These are phyloP conservation scores for Nannoperca australis DNA, from an alignment of 2,797 vertebrate genomes.

Conservation along the genomic window DNA sequence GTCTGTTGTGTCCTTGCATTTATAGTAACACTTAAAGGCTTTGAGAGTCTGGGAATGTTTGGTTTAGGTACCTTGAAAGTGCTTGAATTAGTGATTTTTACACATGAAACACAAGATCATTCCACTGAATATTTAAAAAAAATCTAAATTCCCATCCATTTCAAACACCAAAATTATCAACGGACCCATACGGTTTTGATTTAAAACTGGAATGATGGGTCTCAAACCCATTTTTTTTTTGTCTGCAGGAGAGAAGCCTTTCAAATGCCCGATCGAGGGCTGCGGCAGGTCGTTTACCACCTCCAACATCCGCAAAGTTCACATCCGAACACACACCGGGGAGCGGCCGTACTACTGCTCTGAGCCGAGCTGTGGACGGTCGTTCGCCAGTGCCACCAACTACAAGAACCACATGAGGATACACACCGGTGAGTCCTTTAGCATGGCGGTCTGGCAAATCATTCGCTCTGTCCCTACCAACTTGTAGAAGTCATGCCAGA, in stretches of 20 bases:
- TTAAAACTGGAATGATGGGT: neutral
- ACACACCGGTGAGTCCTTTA: constrained; percentile 90
- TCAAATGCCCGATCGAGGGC: constrained; percentile 97
- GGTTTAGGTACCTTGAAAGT: too few relatives aligned
- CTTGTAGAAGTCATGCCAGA: neutral
- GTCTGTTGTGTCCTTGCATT: too few relatives aligned
- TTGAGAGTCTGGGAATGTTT: too few relatives aligned
- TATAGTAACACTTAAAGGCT: too few relatives aligned
- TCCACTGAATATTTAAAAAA: neutral
- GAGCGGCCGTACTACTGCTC: constrained; percentile 99
- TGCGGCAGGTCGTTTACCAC: constrained; percentile 98
- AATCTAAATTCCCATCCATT: neutral
- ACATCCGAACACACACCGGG: constrained; percentile 98
- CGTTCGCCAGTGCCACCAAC: constrained; percentile 98
- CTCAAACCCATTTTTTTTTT: neutral
- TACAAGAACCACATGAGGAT: constrained; percentile 99
- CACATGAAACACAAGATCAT: neutral
- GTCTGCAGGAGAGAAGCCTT: constrained; percentile 94
- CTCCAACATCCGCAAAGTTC: constrained; percentile 99
- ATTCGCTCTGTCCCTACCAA: neutral
- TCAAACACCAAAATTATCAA: neutral
- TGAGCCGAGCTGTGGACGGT: constrained; percentile 96
- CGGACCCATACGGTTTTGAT: neutral
- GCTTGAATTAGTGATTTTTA: neutral
- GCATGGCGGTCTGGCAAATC: too few relatives aligned